A percentile compares a stretch with the other conserved stretches of the same genome.
These are phyloP conservation scores for Escarpia spicata DNA, from an alignment of 2,888 invertebrate genomes.

Conservation along the genomic window DNA sequence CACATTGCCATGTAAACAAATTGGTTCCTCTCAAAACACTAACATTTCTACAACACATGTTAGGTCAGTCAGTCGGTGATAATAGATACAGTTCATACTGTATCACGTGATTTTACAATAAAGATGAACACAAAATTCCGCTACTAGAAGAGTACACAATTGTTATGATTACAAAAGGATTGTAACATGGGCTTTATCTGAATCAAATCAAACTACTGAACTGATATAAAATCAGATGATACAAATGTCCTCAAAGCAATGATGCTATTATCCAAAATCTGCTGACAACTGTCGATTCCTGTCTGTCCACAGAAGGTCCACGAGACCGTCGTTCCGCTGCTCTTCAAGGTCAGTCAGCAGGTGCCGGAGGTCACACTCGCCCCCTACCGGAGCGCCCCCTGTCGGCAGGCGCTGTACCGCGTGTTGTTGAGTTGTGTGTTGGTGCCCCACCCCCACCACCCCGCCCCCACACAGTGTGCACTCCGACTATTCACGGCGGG, in stretches of 20 bases:
- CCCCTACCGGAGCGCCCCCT: background rate
- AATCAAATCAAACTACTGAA: background rate
- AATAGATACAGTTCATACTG: too few species aligned
- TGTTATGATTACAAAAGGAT: too few species aligned
- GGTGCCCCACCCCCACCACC: background rate
- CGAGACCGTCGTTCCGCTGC: background rate
- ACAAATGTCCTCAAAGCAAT: background rate
- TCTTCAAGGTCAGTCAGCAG: background rate
- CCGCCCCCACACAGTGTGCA: background rate
- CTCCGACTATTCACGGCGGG: background rate
- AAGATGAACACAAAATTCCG: too few species aligned
- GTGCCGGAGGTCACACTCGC: background rate
- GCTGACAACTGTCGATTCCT: background rate
- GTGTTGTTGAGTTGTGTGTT: slow-evolving; percentile 10
- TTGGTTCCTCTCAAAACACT: too few species aligned
- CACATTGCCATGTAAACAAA: too few species aligned
- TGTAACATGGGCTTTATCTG: too few species aligned
- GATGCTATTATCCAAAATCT: background rate
- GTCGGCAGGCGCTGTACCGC: background rate
- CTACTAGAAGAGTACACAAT: too few species aligned
- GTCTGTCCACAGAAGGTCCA: background rate
- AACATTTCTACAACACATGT: too few species aligned
- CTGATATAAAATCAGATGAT: background rate
- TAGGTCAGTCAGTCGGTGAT: too few species aligned
- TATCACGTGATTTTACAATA: too few species aligned